Evolutionary conservation across 2,888 invertebrate genomes (phyloP).

Genomic region (Ectobius pallidus): DNA sequence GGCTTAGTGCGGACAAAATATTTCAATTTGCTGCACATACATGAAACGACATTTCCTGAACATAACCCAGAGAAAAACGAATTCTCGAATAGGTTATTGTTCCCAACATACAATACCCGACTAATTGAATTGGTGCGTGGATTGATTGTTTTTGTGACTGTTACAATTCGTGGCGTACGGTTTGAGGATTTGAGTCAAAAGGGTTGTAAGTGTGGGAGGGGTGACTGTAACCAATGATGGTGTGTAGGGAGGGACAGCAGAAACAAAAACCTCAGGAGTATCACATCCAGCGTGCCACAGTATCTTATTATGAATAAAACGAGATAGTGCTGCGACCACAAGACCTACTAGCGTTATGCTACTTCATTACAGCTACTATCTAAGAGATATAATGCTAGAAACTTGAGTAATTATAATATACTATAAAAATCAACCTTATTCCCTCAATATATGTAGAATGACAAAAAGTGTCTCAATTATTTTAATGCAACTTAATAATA

Average conservation of each 20-base stretch:
- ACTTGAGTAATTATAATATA: no score
- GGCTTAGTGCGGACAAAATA: no score
- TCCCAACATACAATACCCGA: neutral
- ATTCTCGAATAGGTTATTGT: neutral
- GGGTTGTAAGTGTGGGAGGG: neutral
- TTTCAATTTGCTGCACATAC: neutral
- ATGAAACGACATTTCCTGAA: neutral
- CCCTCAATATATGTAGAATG: no score
- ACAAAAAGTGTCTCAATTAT: no score
- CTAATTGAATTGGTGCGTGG: neutral
- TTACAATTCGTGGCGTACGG: neutral
- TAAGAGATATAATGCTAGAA: no score
- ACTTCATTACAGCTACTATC: no score
- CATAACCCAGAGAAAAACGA: neutral
- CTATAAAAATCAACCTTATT: no score
- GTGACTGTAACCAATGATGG: neutral
- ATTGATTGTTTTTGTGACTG: neutral
- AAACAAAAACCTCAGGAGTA: neutral
- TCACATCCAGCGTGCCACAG: neutral
- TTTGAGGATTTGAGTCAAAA: neutral
- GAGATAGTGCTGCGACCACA: no score
- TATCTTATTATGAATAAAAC: neutral
- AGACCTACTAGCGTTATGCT: no score
- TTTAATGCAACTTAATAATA: no score
- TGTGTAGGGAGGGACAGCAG: neutral